Conservation (phyloP, 92 coral and sea anemone genomes). For the Virgularia gustaviana region DNA sequence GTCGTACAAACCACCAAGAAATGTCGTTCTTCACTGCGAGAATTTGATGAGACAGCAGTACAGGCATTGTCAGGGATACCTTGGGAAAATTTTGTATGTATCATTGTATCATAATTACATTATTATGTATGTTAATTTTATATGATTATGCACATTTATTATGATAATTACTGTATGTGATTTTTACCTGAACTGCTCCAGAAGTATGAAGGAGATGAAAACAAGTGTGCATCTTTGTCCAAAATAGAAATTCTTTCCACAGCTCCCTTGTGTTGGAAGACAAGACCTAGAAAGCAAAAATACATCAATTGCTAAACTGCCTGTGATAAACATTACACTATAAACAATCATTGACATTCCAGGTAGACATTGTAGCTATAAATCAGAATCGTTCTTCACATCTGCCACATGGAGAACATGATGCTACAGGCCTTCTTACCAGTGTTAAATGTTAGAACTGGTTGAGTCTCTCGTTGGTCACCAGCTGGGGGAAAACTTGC, state of each 20-base stretch:
- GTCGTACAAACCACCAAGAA: slow-evolving; percentile 79
- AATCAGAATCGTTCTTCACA: neutral
- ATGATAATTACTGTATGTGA: neutral
- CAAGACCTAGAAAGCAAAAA: slow-evolving; percentile 75
- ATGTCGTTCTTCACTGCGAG: slow-evolving; percentile 63
- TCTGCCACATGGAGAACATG: neutral
- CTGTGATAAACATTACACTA: neutral
- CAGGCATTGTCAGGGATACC: slow-evolving; percentile 18
- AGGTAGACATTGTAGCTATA: neutral
- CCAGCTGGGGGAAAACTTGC: slow-evolving; percentile 78
- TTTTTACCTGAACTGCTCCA: slow-evolving; percentile 53
- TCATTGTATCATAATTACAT: too few relatives aligned
- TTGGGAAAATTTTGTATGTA: neutral
- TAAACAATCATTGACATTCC: neutral
- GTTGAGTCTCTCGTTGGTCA: slow-evolving; percentile 78
- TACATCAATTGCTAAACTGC: neutral
- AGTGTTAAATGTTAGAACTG: slow-evolving; percentile 79
- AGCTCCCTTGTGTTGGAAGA: slow-evolving; percentile 75
- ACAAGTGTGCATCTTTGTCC: slow-evolving; percentile 79
- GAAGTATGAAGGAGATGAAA: slow-evolving; percentile 87
- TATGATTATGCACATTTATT: neutral
- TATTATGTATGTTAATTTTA: too few relatives aligned
- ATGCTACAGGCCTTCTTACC: slow-evolving; percentile 47
- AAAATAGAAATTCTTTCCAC: slow-evolving; percentile 67
- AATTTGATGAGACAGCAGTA: slow-evolving; percentile 29